Conservation (phyloP, 2,888 invertebrate species). For the Agrilus mali region DNA sequence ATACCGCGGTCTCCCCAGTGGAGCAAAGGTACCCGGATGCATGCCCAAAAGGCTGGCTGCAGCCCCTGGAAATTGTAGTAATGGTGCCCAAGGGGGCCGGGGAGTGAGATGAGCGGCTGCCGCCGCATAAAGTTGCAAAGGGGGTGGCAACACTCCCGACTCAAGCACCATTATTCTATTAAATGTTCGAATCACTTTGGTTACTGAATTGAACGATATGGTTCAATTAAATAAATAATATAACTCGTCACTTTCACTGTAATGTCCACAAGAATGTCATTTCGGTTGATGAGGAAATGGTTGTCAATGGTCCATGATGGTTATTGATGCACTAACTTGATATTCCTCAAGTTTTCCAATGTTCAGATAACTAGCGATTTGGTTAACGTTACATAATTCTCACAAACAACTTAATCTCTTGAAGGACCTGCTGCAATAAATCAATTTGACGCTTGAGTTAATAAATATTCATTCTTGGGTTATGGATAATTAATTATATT, state of each 20-base stretch:
- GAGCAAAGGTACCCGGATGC: constrained; percentile 32
- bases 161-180: constrained; percentile 47
- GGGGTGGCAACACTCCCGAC: constrained; percentile 51
- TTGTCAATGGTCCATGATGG: background rate
- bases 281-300: too few relatives aligned
- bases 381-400: background rate
- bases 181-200: constrained; percentile 18
- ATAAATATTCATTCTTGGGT: constrained; percentile 10
- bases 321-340: background rate
- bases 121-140: constrained; percentile 57
- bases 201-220: constrained; percentile 2
- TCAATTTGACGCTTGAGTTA: constrained; percentile 9
- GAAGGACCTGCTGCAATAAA: constrained; percentile 7
- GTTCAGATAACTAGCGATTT: too few relatives aligned
- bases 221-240: background rate
- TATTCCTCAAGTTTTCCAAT: too few relatives aligned
- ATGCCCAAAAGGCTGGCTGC: constrained; percentile 33
- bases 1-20: constrained; percentile 30
- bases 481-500: too few relatives aligned
- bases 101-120: constrained; percentile 53
- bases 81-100: constrained; percentile 40
- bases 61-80: constrained; percentile 35
- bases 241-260: too few relatives aligned
- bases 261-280: too few relatives aligned
- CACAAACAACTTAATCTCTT: constrained; percentile 7